These are phyloP conservation scores for Gallinago jamesoni DNA, from an alignment of 2,113 vertebrate genomes.

Conservation along the genomic window DNA sequence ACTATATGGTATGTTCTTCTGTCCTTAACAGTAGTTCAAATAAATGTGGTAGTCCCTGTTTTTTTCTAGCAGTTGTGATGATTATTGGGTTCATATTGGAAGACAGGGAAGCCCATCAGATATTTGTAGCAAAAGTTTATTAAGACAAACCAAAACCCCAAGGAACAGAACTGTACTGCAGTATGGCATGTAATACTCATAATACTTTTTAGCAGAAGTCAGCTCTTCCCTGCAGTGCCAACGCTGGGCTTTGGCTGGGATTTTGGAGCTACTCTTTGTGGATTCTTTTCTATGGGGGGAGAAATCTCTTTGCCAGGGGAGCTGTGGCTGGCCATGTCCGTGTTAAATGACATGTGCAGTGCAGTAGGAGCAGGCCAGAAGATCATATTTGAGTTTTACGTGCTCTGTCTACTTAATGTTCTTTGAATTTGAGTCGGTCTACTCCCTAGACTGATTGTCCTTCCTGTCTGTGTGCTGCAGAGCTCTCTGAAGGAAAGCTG, in stretches of 20 bases:
- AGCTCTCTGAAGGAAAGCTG: neutral
- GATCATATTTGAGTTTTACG: neutral
- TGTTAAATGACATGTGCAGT: neutral
- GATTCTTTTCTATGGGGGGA: neutral
- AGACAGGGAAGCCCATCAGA: neutral
- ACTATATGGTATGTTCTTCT: neutral
- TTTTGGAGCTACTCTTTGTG: neutral
- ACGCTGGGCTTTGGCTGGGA: neutral
- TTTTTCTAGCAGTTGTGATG: neutral
- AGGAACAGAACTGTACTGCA: neutral
- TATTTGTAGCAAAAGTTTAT: neutral
- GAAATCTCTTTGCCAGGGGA: neutral
- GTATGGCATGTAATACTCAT: fast-evolving
- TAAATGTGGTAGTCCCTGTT: neutral
- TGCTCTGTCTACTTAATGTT: neutral
- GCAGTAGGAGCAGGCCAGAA: neutral
- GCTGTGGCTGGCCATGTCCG: fast-evolving
- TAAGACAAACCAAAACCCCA: neutral
- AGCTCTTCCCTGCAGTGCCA: neutral
- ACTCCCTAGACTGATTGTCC: fast-evolving
- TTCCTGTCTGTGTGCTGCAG: neutral
- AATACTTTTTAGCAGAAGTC: neutral
- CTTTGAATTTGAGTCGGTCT: neutral
- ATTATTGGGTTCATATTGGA: neutral
- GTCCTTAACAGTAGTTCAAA: neutral